Evolutionary conservation across 2,113 vertebrate species (phyloP), one percentile per base, ranked within the genome.

Genomic region (Cyanistes caeruleus): DNA sequence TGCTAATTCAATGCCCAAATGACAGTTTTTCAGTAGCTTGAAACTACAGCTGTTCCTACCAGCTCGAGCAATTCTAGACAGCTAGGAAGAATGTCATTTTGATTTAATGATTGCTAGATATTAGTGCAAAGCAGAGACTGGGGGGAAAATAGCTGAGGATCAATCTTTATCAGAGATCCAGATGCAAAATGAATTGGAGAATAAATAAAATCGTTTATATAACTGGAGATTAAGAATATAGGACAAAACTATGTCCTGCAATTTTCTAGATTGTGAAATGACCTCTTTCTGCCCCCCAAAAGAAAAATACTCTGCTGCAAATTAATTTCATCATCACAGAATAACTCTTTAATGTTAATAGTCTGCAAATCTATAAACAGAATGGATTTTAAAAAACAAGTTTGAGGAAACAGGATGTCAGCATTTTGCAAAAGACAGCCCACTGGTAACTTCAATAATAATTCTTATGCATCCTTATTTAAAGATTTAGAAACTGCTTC

Each of bases 161-260:
- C 79, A 93, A 59, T 91, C 81, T 87, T 91, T 89, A 84, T 86
- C 84, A 91, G 53, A 93, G 44, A 84, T 73, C 48, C 53, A 84
- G 51, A 92, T 35, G 46, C 13, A 87, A 91, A 94, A 88, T 64
- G 55, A 89, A 92, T 30, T 75, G 30, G 22, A 91, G n/a, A 91
- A 94, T 58, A 96, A 87, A 96, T 89, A 87, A 84, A 95, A 87
- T 68, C 84, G 24, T 89, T 96, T 97, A 92, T 90, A 72, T 64
- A 92, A 96, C 44, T 33, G 35, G 53, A 89, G 95, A 95, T 83
- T 89, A 95, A 84, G 53, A 72, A 97, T 83, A 89, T 73, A 94
- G 88, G 79, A 67, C 77, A 94, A 31, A 91, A 74, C 14, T 74
- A 90, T 8, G 23, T 39, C 72, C 9, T 90, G 56, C 37, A 84